Evolutionary conservation across 2,888 invertebrate species (phyloP), one percentile per base, ranked within the genome.

Genomic region (Drosophila ustulata): DNA sequence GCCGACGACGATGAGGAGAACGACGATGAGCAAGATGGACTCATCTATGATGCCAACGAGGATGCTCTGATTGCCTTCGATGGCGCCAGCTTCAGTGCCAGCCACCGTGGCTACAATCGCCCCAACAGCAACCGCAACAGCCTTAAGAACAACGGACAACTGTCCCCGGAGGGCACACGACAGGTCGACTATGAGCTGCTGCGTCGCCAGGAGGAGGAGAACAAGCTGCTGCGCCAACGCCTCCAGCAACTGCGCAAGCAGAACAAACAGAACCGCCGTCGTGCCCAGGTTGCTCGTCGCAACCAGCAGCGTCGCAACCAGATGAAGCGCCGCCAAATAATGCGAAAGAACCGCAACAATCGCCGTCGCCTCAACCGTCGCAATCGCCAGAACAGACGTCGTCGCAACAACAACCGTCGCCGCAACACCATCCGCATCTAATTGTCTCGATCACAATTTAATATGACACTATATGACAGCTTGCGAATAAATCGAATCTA

Each of bases 141-240:
- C 32, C 3, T 0, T 51, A 26, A 9, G 18, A 3, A 0, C 53
- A 26, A 9, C 25, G 25, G 0, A 5, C 68, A 55, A n/a, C 4
- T 51, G 2, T 3, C 46, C n/a, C 11, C 43, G 8, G 32, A n/a
- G 0, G 18, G 18, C 0, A 4, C 62, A 9, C 52, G 79, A 9
- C 23, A 65, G 2, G 52, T 50, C 23, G 83, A 78, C 23, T 56
- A 56, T 13, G 83, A 83, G 30, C 9, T 85, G 6, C 78, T 85
- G 7, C 82, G 78, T 2, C 80, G 82, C 26, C 63, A 82, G 47
- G 30, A 77, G 68, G 75, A 88, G 0, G 4, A 62, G 26, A 72
- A 78, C 63, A 70, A 83, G 13, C 25, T 32, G 13, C 68, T 83
- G 9, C 81, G 78, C 32, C 13, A 45, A 2, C 66, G 62, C 37